Conservation (phyloP, 2,888 invertebrate species). For the Cartodere bifasciata region DNA sequence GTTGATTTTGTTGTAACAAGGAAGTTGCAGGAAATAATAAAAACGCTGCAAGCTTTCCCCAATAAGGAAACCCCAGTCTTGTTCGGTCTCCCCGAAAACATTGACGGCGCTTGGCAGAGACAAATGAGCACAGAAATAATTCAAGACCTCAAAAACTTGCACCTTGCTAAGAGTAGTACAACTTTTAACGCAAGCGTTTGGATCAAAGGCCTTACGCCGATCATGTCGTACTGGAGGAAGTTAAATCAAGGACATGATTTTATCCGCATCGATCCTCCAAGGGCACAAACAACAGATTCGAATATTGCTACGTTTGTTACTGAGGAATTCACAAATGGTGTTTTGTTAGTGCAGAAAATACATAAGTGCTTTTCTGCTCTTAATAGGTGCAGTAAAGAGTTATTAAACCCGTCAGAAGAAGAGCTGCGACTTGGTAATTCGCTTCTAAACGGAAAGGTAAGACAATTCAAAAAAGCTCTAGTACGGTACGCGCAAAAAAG, state of each 20-base stretch:
- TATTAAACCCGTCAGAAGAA: conserved; percentile 34
- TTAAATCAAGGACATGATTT: conserved; percentile 43
- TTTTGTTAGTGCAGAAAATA: conserved; percentile 46
- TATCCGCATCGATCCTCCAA: conserved; percentile 22
- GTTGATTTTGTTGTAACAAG: too few species aligned
- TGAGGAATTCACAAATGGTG: conserved; percentile 47
- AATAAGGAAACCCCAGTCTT: conserved; percentile 61
- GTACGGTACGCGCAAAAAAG: too few species aligned
- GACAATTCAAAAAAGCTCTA: too few species aligned
- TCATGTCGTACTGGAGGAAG: conserved; percentile 77
- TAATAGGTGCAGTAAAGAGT: conserved; percentile 47
- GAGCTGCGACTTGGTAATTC: conserved; percentile 26
- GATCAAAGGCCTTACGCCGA: conserved; percentile 50
- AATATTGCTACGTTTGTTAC: conserved; percentile 48
- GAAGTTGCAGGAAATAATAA: too few species aligned
- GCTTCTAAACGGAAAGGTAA: conserved; percentile 43
- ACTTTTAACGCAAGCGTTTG: conserved; percentile 33
- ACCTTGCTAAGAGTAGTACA: conserved; percentile 1
- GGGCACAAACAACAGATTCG: conserved; percentile 15
- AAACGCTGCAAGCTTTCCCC: conserved; percentile 41
- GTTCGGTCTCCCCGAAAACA: conserved; percentile 79
- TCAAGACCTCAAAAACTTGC: conserved; percentile 22
- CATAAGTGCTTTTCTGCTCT: conserved; percentile 46
- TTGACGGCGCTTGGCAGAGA: conserved; percentile 70
- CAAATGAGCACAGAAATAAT: conserved; percentile 20